Base-by-base conservation (phyloP, 2,797 vertebrate genomes). In the Silurus aristotelis region DNA sequence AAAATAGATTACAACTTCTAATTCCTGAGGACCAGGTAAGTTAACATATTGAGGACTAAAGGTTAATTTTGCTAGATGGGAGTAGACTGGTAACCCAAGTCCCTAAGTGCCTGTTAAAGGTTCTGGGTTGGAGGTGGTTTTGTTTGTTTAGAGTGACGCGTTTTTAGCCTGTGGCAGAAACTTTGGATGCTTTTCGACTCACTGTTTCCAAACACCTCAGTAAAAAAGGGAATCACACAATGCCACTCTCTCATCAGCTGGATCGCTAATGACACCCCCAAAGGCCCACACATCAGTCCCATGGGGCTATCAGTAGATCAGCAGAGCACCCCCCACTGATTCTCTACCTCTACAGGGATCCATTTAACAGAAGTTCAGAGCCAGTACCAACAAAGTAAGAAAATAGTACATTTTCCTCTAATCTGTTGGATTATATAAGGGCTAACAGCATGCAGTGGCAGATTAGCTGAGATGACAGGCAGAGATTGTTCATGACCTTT, bases 221-320 rank as follows among this genome's bases (percentile, higher is more conserved):
- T 84, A 67, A 83, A 31, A 38, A 56, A 73, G 48, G 60, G 70
- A 72, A 64, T 60, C 70, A 84, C 76, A 87, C 86, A 87, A 87
- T 81, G 63, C 60, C 77, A 81, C 61, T 87, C 86, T 84, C 86
- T 87, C 86, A 87, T 75, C 86, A 87, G 61, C 38, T 14, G 71
- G 77, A 64, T 68, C 61, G 43, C 61, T 70, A 80, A 75, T 22
- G 38, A 66, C 82, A 87, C 27, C 77, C 77, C 82, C 61, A 73
- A 61, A 84, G 77, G 31, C 52, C 61, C n/a, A 56, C 13, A 84
- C 68, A 75, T 46, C 55, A 81, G 38, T 84, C 81, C 77, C 61
- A 31, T 60, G 66, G 82, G 87, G 73, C 82, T 85, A 72, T 89
- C 84, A 79, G 61, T 80, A 84, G 84, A 86, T 86, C 84, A 88